A percentile compares a stretch with the other conserved stretches of the same genome.
Conservation (phyloP, 2,797 vertebrate genomes). For the Bufotes viridis region DNA sequence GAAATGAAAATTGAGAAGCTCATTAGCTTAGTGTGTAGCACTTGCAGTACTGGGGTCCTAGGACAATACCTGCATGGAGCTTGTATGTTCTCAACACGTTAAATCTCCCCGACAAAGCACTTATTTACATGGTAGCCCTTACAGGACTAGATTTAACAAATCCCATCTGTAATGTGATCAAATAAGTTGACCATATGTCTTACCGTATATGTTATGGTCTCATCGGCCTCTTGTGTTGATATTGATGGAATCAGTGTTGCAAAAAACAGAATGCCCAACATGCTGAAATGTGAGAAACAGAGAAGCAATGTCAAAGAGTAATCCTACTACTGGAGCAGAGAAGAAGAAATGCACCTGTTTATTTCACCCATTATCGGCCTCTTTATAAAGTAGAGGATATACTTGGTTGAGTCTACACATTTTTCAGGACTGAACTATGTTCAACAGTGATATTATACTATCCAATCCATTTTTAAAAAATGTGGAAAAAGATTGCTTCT, state of each 20-base stretch:
- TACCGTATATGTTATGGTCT: constrained; percentile 92
- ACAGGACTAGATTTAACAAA: neutral
- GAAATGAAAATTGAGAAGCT: too few relatives aligned
- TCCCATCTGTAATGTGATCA: neutral
- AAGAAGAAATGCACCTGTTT: neutral
- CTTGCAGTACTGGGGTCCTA: too few relatives aligned
- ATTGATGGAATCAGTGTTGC: constrained; percentile 79
- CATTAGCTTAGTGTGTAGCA: too few relatives aligned
- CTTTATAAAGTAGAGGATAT: neutral
- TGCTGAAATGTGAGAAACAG: constrained; percentile 71
- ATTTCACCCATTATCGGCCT: neutral
- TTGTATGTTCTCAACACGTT: too few relatives aligned
- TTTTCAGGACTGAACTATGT: neutral
- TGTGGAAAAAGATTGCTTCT: too few relatives aligned
- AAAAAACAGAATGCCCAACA: constrained; percentile 76
- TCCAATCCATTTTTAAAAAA: neutral
- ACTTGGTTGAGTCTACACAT: neutral
- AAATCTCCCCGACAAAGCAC: too few relatives aligned
- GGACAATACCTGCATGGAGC: too few relatives aligned
- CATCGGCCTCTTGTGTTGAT: constrained; percentile 85
- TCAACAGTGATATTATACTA: neutral
- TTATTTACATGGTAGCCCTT: too few relatives aligned
- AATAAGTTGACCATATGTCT: constrained; percentile 66
- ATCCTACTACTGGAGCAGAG: neutral
- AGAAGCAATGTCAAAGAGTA: neutral